These are phyloP conservation scores for Malurus melanocephalus DNA, from an alignment of 2,113 vertebrate species.

Conservation along the genomic window DNA sequence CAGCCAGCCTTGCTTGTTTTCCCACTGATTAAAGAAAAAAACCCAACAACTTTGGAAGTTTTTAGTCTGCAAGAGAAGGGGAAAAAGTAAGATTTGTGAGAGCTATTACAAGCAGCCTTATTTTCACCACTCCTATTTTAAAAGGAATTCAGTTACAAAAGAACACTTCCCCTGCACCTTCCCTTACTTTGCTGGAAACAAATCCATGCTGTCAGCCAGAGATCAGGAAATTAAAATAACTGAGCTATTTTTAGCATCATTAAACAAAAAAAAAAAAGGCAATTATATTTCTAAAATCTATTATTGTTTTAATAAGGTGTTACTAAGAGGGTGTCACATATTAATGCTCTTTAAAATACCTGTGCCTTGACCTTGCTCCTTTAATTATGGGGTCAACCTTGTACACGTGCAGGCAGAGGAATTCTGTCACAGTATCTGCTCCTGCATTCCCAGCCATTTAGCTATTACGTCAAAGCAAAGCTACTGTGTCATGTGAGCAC, in stretches of 20 bases:
- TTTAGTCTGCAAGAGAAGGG: neutral
- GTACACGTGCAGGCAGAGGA: neutral
- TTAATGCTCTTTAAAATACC: slow-evolving; percentile 15
- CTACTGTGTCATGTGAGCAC: neutral
- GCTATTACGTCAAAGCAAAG: slow-evolving; percentile 15
- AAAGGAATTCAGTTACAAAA: neutral
- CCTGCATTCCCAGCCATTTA: neutral
- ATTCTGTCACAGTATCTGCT: slow-evolving; percentile 3
- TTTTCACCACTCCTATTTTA: neutral
- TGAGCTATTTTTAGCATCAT: slow-evolving; percentile 4
- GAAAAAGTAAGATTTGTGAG: neutral
- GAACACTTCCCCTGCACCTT: accelerated
- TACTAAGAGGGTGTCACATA: neutral
- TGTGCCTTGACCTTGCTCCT: neutral
- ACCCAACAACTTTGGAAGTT: neutral
- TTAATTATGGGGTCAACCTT: neutral
- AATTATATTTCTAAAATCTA: slow-evolving; percentile 41
- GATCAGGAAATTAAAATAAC: neutral
- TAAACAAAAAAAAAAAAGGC: neutral
- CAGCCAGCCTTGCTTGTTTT: neutral
- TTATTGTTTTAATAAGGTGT: slow-evolving; percentile 29
- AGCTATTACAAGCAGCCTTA: neutral
- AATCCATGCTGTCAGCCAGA: neutral
- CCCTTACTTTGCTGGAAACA: slow-evolving; percentile 1
- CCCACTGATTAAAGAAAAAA: neutral